These are phyloP conservation scores for Portunus trituberculatus DNA, from an alignment of 1,140 invertebrate genomes.

Conservation along the genomic window DNA sequence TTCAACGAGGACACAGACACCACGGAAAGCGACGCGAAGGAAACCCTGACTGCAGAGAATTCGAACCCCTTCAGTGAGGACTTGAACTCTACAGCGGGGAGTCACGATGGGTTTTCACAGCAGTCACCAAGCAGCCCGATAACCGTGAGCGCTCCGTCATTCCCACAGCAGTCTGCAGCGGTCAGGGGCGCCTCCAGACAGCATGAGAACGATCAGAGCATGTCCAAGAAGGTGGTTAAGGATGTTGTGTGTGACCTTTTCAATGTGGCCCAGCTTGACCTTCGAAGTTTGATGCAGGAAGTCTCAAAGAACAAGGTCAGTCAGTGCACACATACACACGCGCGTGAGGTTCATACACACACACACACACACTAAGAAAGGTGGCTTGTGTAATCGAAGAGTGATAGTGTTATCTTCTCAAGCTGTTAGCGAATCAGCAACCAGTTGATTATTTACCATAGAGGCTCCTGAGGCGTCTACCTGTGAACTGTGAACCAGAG, in stretches of 20 bases:
- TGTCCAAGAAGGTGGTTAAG: slow-evolving; percentile 8
- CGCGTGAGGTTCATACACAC: not conserved
- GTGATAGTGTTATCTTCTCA: not conserved
- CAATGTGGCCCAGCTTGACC: slow-evolving; percentile 59
- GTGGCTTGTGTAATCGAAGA: not conserved
- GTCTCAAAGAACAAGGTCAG: slow-evolving; percentile 40
- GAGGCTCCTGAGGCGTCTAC: no score
- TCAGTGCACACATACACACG: not conserved
- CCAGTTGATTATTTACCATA: no score
- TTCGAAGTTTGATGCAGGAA: slow-evolving; percentile 38
- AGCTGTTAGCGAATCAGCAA: not conserved
- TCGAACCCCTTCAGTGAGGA: slow-evolving; percentile 43
- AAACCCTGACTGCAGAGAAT: not conserved
- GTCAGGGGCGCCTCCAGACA: not conserved
- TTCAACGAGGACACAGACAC: slow-evolving; percentile 28
- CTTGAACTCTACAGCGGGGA: not conserved
- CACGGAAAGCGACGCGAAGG: not conserved
- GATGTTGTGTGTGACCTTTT: slow-evolving; percentile 51
- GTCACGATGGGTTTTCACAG: not conserved
- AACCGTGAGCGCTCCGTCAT: not conserved
- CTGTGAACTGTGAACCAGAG: no score
- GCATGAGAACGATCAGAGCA: not conserved
- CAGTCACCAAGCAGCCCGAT: not conserved
- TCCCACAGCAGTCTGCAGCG: not conserved
- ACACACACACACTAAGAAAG: not conserved